Base-by-base conservation (phyloP, 2,113 vertebrate genomes). In the Tenrec ecaudatus region DNA sequence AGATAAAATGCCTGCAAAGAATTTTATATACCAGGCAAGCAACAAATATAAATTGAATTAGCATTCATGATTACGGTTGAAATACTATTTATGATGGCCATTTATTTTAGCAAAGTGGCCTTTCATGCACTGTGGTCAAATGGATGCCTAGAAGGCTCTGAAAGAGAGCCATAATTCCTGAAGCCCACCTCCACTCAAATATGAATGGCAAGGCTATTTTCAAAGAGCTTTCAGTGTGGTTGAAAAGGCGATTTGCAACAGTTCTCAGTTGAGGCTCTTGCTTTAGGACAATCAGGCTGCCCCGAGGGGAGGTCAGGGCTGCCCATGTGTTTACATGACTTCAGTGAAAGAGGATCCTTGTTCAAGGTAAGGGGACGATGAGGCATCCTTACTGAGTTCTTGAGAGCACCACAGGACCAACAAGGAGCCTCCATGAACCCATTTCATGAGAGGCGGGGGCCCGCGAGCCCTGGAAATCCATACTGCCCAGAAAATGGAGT, bases 181-280 rank as follows among this genome's bases (percentile, higher is more conserved):
- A 82, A 11, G 19, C 6, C 6, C 58, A 23, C 29, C 3, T 29
- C 58, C n/a, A 14, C 38, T 80, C 38, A 88, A 82, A 90, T 77
- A 94, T 78, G 80, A 90, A 86, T 1, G 27, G 69, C 25, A 86
- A 86, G 33, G 40, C 57, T 77, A 38, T 62, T 88, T 76, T 87
- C 68, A 88, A 96, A 86, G 80, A 94, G 62, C 76, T 91, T 93
- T 73, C 77, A 57, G 76, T 11, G 5, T 25, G 25, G 94, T 25
- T 15, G 77, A 82, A 79, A 90, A 60, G 77, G 60, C 25, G 27
- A 73, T 29, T 29, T 53, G 90, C 66, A 86, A 91, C 6, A 68
- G 83, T 93, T 94, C 64, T 82, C 60, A 23, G 29, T 58, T 0
- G 43, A 82, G 69, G 33, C 27, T 85, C 73, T 95, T 82, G 93